Evolutionary conservation across 2,888 invertebrate genomes (phyloP), one percentile per base, ranked within the genome.

Genomic region (Ennomos quercinarius): DNA sequence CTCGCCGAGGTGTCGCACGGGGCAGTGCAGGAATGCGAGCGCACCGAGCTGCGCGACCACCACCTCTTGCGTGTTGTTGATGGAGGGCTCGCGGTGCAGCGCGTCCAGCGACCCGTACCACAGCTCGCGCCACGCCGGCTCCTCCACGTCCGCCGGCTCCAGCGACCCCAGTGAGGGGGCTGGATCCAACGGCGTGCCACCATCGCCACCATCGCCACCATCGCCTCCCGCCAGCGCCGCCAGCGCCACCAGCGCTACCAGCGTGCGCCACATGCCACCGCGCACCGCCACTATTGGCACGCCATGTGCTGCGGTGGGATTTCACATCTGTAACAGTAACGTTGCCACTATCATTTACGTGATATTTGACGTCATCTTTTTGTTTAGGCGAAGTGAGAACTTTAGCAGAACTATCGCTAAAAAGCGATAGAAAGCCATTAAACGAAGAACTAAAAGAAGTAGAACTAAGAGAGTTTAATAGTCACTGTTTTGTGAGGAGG

Each of bases 1-100:
- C 83, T 97, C 96, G 71, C 95, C 95, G 70, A 96, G 94, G 87
- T 95, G 94, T 59, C 96, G 94, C 77, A 96, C 96, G 78, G 95
- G 95, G 87, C 97, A 97, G 86, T 96, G 96, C 74, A 97, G 93
- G 89, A 95, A 96, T 66, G 96, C 96, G 43, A 95, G 95, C 56
- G 95, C 95, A 48, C 96, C 97, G 61, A 96, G 93, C 86, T 96
- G 96, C 70, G 95, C 96, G 47, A 96, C 95, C 68, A 96, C 94
- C 83, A 96, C 96, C 72, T 95, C 95, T 67, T 95, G 94, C 59
- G 96, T 96, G 87, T 95, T 95, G 93, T 96, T 96, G 85, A 96
- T 95, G 68, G 76, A 68, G 55, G 92, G 91, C 79, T 89, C 87
- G 68, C 89, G 85, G 66, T 82, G 85, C 72, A 87, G 79, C 63